These are phyloP conservation scores for Agrochola lota DNA, from an alignment of 2,888 invertebrate genomes.

Conservation along the genomic window DNA sequence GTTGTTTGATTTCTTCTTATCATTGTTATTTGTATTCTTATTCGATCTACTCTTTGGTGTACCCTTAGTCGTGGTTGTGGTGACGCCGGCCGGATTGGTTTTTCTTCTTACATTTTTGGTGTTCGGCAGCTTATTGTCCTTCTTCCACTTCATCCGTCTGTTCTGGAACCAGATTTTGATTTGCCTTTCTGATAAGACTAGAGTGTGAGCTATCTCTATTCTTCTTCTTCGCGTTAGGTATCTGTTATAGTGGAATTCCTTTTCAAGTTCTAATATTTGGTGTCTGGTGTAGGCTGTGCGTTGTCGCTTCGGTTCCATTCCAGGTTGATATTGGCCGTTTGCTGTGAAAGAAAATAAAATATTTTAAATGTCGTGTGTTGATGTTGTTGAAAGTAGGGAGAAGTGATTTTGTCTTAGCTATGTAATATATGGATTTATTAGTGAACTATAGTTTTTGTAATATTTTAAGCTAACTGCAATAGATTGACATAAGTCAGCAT, in stretches of 20 bases:
- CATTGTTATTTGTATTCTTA: conserved; percentile 90
- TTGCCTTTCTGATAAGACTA: conserved; percentile 97
- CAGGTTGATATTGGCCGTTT: conserved; percentile 96
- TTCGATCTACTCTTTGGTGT: conserved; percentile 93
- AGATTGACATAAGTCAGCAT: too few species aligned
- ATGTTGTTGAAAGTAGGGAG: neutral
- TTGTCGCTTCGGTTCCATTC: conserved; percentile 98
- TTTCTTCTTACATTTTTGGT: conserved; percentile 94
- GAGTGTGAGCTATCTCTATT: conserved; percentile 99
- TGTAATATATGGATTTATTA: neutral
- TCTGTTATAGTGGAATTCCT: conserved; percentile 99
- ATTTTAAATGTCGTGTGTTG: neutral
- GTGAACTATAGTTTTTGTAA: neutral
- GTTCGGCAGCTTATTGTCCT: conserved; percentile 96
- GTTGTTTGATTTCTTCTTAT: conserved; percentile 89
- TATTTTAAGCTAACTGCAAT: neutral
- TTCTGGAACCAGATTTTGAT: conserved; percentile 98
- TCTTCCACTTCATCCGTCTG: conserved; percentile 94
- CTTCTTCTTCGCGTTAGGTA: conserved; percentile 98
- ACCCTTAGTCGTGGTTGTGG: conserved; percentile 90
- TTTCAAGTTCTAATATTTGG: conserved; percentile 99
- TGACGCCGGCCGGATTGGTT: conserved; percentile 94
- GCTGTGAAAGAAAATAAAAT: conserved; percentile 91
- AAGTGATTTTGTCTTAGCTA: neutral
- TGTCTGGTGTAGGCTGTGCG: conserved; percentile 99